Base-by-base conservation (phyloP, 2,888 invertebrate species). In the Leptinotarsa peninsularis region DNA sequence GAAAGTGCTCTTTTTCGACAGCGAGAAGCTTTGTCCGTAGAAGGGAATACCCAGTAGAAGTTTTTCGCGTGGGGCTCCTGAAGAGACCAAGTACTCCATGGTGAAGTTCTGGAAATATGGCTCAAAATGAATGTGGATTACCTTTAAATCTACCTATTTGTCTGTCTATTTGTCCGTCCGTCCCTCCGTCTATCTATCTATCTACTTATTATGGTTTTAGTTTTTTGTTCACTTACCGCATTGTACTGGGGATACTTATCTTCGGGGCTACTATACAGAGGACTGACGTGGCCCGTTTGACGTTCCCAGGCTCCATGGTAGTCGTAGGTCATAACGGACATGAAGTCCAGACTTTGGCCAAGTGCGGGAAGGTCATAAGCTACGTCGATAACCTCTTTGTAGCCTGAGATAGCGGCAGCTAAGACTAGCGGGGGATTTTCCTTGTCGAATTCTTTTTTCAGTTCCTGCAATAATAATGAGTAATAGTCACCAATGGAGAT, bases 261-360 rank as follows among this genome's bases (percentile, higher is more conserved):
- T n/a, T 90, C 91, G 0, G 91, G 88, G 14, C 90, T 88, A 0
- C 92, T 92, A 76, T 92, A 91, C 3, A 96, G 88, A 0, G 96
- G 96, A 80, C 96, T 94, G 14, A 96, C 93, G 85, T 96, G 96
- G 0, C 94, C 94, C 0, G 95, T 95, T 77, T 89, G 90, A 18
- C 90, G 89, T 85, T 96, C 96, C 96, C 96, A 96, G n/a, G 95
- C 93, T 0, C 96, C 96, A 81, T 96, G 96, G 85, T 96, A 96
- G 85, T 96, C 96, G 81, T 96, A 96, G 0, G 93, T 93, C 96
- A 96, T 96, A 0, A 96, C 93, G 5, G 95, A 94, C 85, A 96
- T 90, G 86, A 95, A 96, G 82, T 96, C 95, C 0, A 93, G 92
- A 56, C 93, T 89, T 69, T 91, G 90, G 0, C 94, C 94, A 60